phyloP scores from a whole-genome alignment of 2,113 vertebrate species.

The Baryphthengus martii region DNA sequence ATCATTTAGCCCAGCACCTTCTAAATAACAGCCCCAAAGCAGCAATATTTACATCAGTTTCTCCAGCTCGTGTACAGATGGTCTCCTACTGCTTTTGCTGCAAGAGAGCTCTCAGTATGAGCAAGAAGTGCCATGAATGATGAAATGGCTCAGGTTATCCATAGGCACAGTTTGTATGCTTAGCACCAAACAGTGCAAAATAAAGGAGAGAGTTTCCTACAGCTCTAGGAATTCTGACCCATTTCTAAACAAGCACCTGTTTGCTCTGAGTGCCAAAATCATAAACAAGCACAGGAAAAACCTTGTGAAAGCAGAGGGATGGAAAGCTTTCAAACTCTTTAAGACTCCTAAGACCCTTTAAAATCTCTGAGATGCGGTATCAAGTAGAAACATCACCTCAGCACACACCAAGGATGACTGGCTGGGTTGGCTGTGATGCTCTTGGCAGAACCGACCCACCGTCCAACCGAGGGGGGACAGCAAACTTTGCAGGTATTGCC shows the following conservation, averaged over 20 bases:
- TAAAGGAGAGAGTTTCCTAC: neutral
- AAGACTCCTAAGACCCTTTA: neutral
- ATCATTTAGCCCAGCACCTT: constrained; percentile 53
- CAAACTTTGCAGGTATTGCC: neutral
- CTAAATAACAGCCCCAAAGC: neutral
- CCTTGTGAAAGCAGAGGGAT: neutral
- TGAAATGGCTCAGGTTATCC: neutral
- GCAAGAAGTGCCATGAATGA: neutral
- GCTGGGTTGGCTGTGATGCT: neutral
- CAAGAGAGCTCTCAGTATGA: neutral
- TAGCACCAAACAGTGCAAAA: neutral
- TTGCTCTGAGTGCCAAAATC: neutral
- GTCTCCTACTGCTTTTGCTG: neutral
- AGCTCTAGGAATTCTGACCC: neutral
- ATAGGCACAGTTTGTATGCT: neutral
- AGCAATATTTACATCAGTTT: neutral
- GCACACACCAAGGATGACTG: neutral
- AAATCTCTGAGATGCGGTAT: neutral
- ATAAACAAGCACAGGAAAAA: neutral
- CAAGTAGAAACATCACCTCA: neutral
- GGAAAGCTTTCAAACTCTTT: too few relatives aligned
- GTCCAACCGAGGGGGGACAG: accelerated
- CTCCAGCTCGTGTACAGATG: neutral
- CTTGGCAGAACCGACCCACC: neutral
- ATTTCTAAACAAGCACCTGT: neutral